These are phyloP conservation scores for Hippoglossus stenolepis DNA, from an alignment of 2,113 vertebrate genomes.

Conservation along the genomic window DNA sequence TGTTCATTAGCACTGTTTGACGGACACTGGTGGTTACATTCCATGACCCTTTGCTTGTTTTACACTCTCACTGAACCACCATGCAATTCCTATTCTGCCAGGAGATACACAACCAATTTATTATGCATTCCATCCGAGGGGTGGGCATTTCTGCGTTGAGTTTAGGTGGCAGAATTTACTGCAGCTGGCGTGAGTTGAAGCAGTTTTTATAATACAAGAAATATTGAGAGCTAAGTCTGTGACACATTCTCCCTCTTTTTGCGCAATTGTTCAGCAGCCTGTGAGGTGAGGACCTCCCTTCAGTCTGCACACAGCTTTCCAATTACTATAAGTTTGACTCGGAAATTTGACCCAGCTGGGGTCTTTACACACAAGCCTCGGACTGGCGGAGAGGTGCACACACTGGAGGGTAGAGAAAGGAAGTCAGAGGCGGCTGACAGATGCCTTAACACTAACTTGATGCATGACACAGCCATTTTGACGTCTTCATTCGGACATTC, in stretches of 20 bases:
- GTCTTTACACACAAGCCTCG: not conserved
- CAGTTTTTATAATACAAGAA: not conserved
- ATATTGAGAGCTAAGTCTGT: not conserved
- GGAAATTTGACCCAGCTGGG: conserved; percentile 6
- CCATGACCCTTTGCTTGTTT: conserved; percentile 23
- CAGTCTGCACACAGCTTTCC: conserved; percentile 14
- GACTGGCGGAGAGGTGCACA: not conserved
- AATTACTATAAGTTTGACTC: not conserved
- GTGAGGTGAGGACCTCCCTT: not conserved
- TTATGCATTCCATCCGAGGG: not conserved
- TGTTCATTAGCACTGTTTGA: too few species aligned
- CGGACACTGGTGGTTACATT: not conserved
- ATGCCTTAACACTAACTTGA: not conserved
- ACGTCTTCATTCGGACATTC: not conserved
- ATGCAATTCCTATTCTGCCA: not conserved
- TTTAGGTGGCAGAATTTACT: not conserved
- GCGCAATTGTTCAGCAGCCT: not conserved
- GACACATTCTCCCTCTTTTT: not conserved
- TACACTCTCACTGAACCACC: conserved; percentile 3
- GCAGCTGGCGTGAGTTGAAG: not conserved
- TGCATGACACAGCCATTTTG: not conserved
- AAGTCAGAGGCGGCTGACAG: not conserved
- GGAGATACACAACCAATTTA: not conserved
- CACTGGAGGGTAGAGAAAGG: not conserved
- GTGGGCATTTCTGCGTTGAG: not conserved